Conservation (phyloP, 2,888 invertebrate species). For the Biston stratarius region DNA sequence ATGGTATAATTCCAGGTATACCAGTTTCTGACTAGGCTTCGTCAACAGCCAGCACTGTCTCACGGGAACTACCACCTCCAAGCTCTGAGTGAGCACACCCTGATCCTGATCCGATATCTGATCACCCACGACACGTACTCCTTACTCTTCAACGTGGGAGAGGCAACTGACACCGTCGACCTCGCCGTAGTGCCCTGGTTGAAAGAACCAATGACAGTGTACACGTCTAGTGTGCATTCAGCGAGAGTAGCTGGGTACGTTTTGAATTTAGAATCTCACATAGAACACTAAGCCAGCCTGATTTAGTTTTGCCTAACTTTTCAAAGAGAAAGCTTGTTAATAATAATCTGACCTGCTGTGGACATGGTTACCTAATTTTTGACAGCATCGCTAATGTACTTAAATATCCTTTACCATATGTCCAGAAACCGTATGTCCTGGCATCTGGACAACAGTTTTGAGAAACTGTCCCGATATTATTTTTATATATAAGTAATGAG, state of each 20-base stretch:
- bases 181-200: slow-evolving; percentile 58
- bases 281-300: neutral
- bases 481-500: too few relatives aligned
- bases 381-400: too few relatives aligned
- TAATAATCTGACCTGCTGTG: too few relatives aligned
- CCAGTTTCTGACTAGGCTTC: slow-evolving; percentile 80
- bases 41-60: slow-evolving; percentile 73
- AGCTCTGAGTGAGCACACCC: slow-evolving; percentile 59
- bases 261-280: neutral
- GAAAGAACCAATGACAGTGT: slow-evolving; percentile 57
- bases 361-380: too few relatives aligned
- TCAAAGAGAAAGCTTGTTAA: too few relatives aligned
- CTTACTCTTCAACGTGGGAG: slow-evolving; percentile 84
- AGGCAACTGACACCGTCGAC: slow-evolving; percentile 66
- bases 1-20: slow-evolving; percentile 72
- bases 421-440: too few relatives aligned
- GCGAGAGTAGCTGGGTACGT: slow-evolving; percentile 61
- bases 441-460: too few relatives aligned
- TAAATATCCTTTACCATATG: too few relatives aligned
- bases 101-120: slow-evolving; percentile 62
- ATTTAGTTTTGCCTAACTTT: neutral
- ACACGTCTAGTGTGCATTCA: slow-evolving; percentile 67
- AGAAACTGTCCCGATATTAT: too few relatives aligned
- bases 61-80: slow-evolving; percentile 69
- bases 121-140: slow-evolving; percentile 63